Conservation (phyloP, 2,888 invertebrate species). For the Alcis repandata region DNA sequence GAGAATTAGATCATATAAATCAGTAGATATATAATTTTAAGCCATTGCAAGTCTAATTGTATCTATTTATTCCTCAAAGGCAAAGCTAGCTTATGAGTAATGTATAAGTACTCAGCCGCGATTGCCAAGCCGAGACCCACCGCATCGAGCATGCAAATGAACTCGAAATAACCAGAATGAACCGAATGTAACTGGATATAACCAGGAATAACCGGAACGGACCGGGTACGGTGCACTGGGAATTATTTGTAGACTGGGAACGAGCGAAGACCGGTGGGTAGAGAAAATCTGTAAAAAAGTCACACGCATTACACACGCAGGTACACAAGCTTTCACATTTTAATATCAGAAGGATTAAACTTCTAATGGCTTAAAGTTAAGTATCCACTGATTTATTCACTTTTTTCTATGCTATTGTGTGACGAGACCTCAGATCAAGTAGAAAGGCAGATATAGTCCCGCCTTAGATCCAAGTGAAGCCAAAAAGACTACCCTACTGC, state of each 20-base stretch:
- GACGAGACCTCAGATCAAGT: no score
- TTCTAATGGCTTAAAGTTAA: no score
- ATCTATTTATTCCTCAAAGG: background rate
- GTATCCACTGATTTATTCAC: no score
- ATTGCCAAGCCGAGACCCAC: slow-evolving; percentile 20
- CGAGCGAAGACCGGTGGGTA: background rate
- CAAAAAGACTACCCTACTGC: no score
- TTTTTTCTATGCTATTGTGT: no score
- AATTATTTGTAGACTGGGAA: slow-evolving; percentile 8
- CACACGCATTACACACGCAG: no score
- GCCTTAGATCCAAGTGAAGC: no score
- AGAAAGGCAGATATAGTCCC: no score
- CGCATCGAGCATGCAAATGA: slow-evolving; percentile 31
- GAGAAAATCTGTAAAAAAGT: background rate
- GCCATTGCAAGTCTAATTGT: background rate
- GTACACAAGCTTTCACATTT: no score
- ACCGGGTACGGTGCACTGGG: background rate
- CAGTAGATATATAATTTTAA: no score
- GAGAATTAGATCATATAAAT: no score
- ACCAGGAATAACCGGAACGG: slow-evolving; percentile 3
- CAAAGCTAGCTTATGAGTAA: slow-evolving; percentile 26
- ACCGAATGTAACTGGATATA: slow-evolving; percentile 14
- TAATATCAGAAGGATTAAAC: no score
- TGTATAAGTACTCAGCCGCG: slow-evolving; percentile 31
- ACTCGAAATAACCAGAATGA: slow-evolving; percentile 28